These are phyloP conservation scores for Zaprionus gabonicus DNA, from an alignment of 1,140 invertebrate species.

Conservation along the genomic window DNA sequence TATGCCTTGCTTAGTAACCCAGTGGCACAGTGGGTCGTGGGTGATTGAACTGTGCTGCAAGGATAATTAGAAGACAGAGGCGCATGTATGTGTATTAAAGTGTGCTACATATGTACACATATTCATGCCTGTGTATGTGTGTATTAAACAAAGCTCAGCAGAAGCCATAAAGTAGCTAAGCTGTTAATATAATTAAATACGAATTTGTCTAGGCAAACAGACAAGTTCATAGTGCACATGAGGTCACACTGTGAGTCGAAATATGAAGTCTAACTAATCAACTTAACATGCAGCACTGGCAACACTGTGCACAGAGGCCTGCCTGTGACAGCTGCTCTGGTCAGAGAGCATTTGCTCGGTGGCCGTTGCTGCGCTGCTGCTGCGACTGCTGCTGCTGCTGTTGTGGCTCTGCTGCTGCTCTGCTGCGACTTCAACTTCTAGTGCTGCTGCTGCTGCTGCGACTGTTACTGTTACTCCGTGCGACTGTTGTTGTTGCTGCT, in stretches of 20 bases:
- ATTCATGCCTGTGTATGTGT: background rate
- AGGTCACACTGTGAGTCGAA: background rate
- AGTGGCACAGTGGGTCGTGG: slow-evolving; percentile 44
- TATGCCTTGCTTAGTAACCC: slow-evolving; percentile 33
- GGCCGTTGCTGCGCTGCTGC: slow-evolving; percentile 40
- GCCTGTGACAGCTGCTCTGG: slow-evolving; percentile 48
- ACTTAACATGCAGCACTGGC: slow-evolving; percentile 10
- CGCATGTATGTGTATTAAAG: background rate
- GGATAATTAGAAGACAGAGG: slow-evolving; percentile 2
- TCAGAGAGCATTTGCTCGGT: slow-evolving; percentile 9
- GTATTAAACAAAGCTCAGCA: background rate
- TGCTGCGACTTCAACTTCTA: slow-evolving; percentile 10
- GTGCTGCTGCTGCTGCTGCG: slow-evolving; percentile 38
- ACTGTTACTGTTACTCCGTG: background rate
- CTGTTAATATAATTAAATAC: background rate
- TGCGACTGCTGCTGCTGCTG: slow-evolving; percentile 53
- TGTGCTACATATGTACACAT: too few relatives aligned
- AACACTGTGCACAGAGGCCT: slow-evolving; percentile 38
- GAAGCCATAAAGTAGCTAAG: background rate
- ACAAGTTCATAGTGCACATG: background rate
- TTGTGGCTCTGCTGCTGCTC: slow-evolving; percentile 15
- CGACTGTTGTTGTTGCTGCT: slow-evolving; percentile 19
- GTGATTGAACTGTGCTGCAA: slow-evolving; percentile 25
- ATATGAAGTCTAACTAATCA: background rate
- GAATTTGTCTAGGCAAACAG: background rate